Base-by-base conservation (phyloP, 2,797 vertebrate species). In the Meda fulgida region DNA sequence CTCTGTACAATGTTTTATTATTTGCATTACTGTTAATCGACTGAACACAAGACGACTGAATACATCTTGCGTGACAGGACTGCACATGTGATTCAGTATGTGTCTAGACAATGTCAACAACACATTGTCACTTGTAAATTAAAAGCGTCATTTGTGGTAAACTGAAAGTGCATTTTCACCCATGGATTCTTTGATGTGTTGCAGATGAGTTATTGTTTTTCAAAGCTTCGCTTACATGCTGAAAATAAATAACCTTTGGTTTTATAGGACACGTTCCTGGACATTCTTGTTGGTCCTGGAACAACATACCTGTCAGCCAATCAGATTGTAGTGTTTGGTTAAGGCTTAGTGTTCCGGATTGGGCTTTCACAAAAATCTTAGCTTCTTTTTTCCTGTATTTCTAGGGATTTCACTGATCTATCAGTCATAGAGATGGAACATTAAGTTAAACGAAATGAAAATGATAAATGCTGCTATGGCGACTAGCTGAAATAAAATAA, bases 11-110 rank as follows among this genome's bases (percentile, higher is more conserved):
- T 71, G 66, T 38, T 72, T 40, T 40, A 40, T 65, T 46, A 46
- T 65, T 78, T 23, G 58, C 34, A 65, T 63, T 36, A 18, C n/a
- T 21, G 75, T 78, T 78, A 26, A 40, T 77, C 16, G 55, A 43
- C 21, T 38, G 29, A 63, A 58, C 34, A 23, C 51, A 16, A 51
- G 48, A 53, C 7, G 13, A 7, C 13, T 29, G 23, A 72, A 18
- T 26, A 1, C 6, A 13, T 60, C 46, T 77, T 58, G 53, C 14
- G 23, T 77, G 53, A 77, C 23, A 40, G 4, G 53, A 78, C 75
- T 26, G 23, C 75, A 77, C 53, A 4, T 26, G 75, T 18, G 73
- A 4, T 34, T 29, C 11, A 16, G 7, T 58, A 3, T 76, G 53
- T 58, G 31, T 77, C 13, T 77, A 21, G 38, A 58, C 19, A 38